Conservation (phyloP, 2,113 vertebrate species). For the Emydura subglobosa region DNA sequence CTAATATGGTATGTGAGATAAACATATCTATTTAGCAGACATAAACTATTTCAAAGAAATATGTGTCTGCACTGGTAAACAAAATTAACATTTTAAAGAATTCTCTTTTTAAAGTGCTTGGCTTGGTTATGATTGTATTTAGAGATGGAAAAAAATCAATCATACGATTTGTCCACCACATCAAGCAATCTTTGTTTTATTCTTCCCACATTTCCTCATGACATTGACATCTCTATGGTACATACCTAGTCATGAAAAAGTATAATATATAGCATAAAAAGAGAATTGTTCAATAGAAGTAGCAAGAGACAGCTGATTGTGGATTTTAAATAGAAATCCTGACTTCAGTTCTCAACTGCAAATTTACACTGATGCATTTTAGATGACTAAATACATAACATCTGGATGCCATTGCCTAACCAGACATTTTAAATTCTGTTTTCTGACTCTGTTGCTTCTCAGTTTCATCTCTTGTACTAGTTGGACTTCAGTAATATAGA, state of each 20-base stretch:
- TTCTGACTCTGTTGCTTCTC: not conserved
- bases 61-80: constrained; percentile 4
- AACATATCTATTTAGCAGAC: constrained; percentile 20
- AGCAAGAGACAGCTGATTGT: not conserved
- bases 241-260: not conserved
- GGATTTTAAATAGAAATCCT: not conserved
- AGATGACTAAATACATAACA: not conserved
- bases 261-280: not conserved
- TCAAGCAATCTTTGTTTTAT: not conserved
- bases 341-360: not conserved
- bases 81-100: constrained; percentile 54
- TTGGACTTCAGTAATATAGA: not conserved
- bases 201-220: not conserved
- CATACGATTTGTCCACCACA: not conserved
- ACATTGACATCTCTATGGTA: not conserved
- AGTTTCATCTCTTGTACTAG: not conserved
- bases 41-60: constrained; percentile 16
- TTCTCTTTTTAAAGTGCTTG: not conserved
- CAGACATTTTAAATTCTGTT: not conserved
- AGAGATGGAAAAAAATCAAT: not conserved
- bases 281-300: not conserved
- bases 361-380: not conserved
- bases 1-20: not conserved
- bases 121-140: constrained; percentile 29
- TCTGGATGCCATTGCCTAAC: not conserved